phyloP scores from a whole-genome alignment of 2,113 vertebrate species.

The Tragelaphus buxtoni region DNA sequence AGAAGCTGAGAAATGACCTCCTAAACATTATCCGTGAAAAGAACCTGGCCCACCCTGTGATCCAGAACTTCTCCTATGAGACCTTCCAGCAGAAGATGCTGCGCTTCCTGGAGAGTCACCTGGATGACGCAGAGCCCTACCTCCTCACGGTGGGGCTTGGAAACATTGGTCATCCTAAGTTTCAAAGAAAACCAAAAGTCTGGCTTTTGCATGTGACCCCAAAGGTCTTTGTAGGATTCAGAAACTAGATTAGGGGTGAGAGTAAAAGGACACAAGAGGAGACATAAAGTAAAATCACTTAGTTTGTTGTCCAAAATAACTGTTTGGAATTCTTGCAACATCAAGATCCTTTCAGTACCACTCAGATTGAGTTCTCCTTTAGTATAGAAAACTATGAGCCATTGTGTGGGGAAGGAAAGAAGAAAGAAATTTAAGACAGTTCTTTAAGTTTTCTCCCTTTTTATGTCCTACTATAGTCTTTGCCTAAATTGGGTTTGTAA shows the following conservation, averaged over 20 bases:
- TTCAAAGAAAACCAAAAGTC: not conserved
- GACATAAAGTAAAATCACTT: not conserved
- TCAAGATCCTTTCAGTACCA: not conserved
- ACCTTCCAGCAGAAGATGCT: slow-evolving; percentile 86
- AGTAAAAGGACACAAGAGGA: not conserved
- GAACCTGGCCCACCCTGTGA: slow-evolving; percentile 79
- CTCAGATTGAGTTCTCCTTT: not conserved
- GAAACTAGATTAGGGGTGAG: not conserved
- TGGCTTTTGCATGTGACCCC: not conserved
- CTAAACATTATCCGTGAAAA: slow-evolving; percentile 81
- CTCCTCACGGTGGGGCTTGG: slow-evolving; percentile 81
- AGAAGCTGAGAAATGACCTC: slow-evolving; percentile 83
- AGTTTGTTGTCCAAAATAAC: not conserved
- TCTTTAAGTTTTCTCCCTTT: not conserved
- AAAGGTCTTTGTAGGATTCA: not conserved
- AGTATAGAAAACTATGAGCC: not conserved
- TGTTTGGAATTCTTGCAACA: not conserved
- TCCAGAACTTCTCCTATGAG: slow-evolving; percentile 84
- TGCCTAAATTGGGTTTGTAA: slow-evolving; percentile 13
- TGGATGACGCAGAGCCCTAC: slow-evolving; percentile 79
- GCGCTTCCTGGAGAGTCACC: slow-evolving; percentile 81
- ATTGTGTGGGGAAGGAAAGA: not conserved
- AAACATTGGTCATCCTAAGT: not conserved
- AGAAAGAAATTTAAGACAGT: not conserved
- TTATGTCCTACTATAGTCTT: not conserved